Evolutionary conservation across 2,888 invertebrate species (phyloP).

Genomic region (Clitarchus hookeri): DNA sequence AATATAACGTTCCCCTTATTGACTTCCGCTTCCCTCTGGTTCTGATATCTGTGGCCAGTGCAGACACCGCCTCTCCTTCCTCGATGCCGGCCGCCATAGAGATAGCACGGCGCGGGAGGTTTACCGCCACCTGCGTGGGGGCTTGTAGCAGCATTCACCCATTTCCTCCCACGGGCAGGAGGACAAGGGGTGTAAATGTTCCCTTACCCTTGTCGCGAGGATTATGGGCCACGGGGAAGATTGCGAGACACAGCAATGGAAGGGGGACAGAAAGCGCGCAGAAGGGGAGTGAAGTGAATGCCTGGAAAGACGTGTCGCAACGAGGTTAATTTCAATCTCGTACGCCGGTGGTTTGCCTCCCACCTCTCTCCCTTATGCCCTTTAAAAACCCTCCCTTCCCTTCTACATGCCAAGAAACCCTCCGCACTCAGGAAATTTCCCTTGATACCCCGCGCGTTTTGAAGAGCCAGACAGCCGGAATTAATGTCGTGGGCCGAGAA

Average conservation of each 20-base stretch:
- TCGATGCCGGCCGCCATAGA: too few species aligned
- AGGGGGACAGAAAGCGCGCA: too few species aligned
- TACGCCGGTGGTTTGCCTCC: neutral
- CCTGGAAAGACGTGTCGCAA: neutral
- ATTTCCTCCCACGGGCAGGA: neutral
- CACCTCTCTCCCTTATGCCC: neutral
- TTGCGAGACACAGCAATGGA: neutral
- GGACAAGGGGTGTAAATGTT: conserved; percentile 14
- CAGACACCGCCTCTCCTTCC: too few species aligned
- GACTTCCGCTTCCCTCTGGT: too few species aligned
- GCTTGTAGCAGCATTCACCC: neutral
- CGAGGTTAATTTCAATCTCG: neutral
- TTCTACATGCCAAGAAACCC: neutral
- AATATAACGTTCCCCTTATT: too few species aligned
- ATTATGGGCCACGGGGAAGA: neutral
- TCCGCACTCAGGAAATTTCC: neutral
- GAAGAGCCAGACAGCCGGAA: conserved; percentile 1
- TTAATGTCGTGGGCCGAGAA: neutral
- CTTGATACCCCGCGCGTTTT: neutral
- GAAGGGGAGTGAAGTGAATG: neutral
- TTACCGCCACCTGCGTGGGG: neutral
- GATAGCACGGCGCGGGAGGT: neutral
- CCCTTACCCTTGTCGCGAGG: conserved; percentile 9
- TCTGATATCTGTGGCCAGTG: too few species aligned
- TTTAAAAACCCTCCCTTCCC: neutral